Evolutionary conservation across 1,140 invertebrate species (phyloP).

Genomic region (Dendroctonus ponderosae): DNA sequence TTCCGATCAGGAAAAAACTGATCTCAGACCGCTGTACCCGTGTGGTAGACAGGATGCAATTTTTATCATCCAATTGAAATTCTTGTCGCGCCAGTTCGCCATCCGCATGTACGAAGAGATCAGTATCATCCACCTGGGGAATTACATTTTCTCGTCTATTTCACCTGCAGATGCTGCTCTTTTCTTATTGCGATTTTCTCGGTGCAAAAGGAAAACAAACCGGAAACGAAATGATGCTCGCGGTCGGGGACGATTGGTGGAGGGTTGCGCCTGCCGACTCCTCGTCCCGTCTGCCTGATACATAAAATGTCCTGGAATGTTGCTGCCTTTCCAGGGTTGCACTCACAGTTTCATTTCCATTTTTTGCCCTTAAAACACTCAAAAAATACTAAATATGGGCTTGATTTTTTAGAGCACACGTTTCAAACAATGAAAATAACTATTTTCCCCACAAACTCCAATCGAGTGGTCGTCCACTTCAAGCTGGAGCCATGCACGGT

Average conservation of each 20-base stretch:
- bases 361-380: too few species aligned
- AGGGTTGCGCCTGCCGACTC: conserved; percentile 11
- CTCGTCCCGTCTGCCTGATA: neutral
- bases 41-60: conserved; percentile 6
- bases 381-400: too few species aligned
- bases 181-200: conserved; percentile 8
- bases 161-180: conserved; percentile 22
- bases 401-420: too few species aligned
- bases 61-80: conserved; percentile 17
- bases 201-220: conserved; percentile 13
- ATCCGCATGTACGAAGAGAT: conserved; percentile 12
- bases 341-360: conserved; percentile 1
- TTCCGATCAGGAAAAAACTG: too few species aligned
- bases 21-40: too few species aligned
- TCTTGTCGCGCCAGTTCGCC: conserved; percentile 14
- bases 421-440: too few species aligned
- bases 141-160: conserved; percentile 26
- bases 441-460: too few species aligned
- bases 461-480: too few species aligned
- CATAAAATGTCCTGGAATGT: conserved; percentile 13
- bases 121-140: conserved; percentile 26
- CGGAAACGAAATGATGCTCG: neutral
- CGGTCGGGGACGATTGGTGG: conserved; percentile 18
- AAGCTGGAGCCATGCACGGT: too few species aligned
- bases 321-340: conserved; percentile 4